Conservation (phyloP, 2,113 vertebrate genomes). For the Rhinichthys klamathensis region DNA sequence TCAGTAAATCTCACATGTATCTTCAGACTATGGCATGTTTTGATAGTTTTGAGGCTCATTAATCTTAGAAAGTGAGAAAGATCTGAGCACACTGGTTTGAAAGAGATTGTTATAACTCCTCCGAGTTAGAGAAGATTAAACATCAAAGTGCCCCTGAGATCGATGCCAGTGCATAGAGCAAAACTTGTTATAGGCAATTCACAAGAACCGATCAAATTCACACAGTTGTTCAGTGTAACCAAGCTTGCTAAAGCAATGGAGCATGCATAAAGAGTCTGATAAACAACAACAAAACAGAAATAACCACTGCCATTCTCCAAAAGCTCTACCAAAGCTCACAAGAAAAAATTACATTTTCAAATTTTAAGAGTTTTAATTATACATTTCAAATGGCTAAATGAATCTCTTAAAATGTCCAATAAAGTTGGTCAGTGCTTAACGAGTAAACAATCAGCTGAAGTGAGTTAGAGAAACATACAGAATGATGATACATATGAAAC, state of each 20-base stretch:
- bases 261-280: conserved; percentile 52
- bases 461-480: not conserved
- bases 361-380: not conserved
- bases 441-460: not conserved
- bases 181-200: conserved; percentile 21
- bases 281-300: conserved; percentile 73
- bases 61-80: conserved; percentile 15
- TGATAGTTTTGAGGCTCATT: conserved; percentile 26
- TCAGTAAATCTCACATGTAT: not conserved
- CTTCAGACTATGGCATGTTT: not conserved
- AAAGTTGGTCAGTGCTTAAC: not conserved
- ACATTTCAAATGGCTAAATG: not conserved
- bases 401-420: conserved; percentile 1
- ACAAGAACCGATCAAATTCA: conserved; percentile 4
- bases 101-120: conserved; percentile 42
- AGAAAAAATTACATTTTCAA: conserved; percentile 66
- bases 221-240: conserved; percentile 26
- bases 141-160: conserved; percentile 29
- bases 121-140: conserved; percentile 40
- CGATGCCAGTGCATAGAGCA: conserved; percentile 6
- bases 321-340: conserved; percentile 82
- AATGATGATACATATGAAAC: not conserved
- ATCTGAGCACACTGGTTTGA: conserved; percentile 18
- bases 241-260: conserved; percentile 24
- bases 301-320: conserved; percentile 86